Evolutionary conservation across 2,797 vertebrate species (phyloP).

Genomic region (Tamandua tetradactyla): DNA sequence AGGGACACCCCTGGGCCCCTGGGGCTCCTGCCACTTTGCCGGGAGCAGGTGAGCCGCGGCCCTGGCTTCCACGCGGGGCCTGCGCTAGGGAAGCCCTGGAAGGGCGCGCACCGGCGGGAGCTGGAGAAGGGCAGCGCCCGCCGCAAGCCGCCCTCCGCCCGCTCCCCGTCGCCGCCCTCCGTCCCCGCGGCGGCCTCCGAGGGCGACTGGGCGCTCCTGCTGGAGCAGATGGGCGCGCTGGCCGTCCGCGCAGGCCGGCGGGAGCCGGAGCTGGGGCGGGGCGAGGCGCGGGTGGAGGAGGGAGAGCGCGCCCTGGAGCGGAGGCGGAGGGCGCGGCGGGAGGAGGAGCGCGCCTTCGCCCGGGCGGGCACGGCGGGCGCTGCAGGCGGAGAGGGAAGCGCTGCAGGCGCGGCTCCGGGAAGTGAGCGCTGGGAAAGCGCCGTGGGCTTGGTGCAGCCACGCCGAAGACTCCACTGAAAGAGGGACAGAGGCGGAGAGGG

Average conservation of each 20-base stretch:
- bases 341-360: conserved; percentile 42
- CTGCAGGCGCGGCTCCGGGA: conserved; percentile 60
- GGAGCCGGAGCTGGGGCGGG: conserved; percentile 70
- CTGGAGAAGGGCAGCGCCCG: too few relatives aligned
- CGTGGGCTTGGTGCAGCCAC: accelerated
- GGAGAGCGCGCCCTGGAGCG: conserved; percentile 64
- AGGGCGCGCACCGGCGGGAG: too few relatives aligned
- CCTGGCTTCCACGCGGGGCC: too few relatives aligned
- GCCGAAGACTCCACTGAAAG: not conserved
- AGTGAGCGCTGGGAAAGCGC: not conserved
- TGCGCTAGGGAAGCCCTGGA: too few relatives aligned
- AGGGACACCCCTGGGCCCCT: too few relatives aligned
- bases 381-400: conserved; percentile 31
- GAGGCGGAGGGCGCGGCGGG: conserved; percentile 39
- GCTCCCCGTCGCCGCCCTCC: too few relatives aligned
- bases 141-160: too few relatives aligned
- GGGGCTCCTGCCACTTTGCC: too few relatives aligned
- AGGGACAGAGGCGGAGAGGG: conserved; percentile 33
- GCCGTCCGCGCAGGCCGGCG: conserved; percentile 60
- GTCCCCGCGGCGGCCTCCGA: not conserved
- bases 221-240: conserved; percentile 68
- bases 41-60: too few relatives aligned
- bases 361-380: conserved; percentile 44
- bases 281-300: conserved; percentile 54
- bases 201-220: conserved; percentile 70